Evolutionary conservation across 1,140 invertebrate genomes (phyloP).

Genomic region (Helicoverpa zea): DNA sequence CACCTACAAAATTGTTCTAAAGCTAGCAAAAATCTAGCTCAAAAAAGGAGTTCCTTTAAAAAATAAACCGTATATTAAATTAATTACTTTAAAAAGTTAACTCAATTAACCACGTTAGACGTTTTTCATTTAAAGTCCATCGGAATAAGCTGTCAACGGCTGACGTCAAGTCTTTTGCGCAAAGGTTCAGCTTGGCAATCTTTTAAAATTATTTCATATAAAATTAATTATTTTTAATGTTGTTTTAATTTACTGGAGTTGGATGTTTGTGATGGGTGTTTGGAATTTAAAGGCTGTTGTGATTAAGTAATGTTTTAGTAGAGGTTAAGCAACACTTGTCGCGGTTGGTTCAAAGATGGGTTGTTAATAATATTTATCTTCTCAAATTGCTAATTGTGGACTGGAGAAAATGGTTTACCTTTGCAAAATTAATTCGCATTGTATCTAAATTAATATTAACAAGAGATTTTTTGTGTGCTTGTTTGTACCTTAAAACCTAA

Average conservation of each 20-base stretch:
- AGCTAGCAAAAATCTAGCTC: not conserved
- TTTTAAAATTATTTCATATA: slow-evolving; percentile 7
- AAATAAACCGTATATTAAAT: slow-evolving; percentile 6
- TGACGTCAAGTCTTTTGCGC: not conserved
- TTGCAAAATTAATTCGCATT: too few relatives aligned
- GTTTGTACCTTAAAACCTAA: too few relatives aligned
- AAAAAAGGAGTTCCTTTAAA: not conserved
- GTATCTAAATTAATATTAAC: too few relatives aligned
- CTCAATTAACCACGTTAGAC: slow-evolving; percentile 15
- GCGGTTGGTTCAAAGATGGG: too few relatives aligned
- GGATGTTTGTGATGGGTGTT: not conserved
- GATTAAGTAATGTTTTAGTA: too few relatives aligned
- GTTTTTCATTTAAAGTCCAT: slow-evolving; percentile 16
- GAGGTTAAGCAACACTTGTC: too few relatives aligned
- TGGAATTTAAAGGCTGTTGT: not conserved
- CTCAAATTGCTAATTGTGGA: too few relatives aligned
- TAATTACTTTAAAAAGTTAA: slow-evolving; percentile 30
- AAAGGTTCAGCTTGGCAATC: not conserved
- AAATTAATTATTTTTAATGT: slow-evolving; percentile 22
- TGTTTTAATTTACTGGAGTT: not conserved
- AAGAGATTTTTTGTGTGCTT: too few relatives aligned
- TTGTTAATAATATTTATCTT: too few relatives aligned
- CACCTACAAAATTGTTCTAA: too few relatives aligned
- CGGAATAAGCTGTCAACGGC: slow-evolving; percentile 3
- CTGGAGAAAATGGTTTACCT: too few relatives aligned